A percentile compares a stretch with the other conserved stretches of the same genome.
These are phyloP conservation scores for Adelphocoris suturalis DNA, from an alignment of 2,888 invertebrate genomes.

Conservation along the genomic window DNA sequence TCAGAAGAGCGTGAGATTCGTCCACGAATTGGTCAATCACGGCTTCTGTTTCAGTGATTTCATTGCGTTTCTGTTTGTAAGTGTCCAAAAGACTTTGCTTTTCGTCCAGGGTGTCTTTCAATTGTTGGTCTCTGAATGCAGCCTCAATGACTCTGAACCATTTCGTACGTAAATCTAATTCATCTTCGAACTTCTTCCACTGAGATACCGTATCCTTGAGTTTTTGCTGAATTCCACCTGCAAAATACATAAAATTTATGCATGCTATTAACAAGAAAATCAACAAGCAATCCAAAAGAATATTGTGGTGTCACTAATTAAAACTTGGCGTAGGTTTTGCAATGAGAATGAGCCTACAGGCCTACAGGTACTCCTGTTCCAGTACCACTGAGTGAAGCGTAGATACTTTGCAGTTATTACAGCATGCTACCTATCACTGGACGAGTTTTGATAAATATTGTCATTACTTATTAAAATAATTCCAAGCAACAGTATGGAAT, in stretches of 20 bases:
- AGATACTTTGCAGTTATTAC: no score
- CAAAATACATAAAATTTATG: slow-evolving; percentile 45
- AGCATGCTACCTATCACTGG: no score
- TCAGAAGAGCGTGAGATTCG: slow-evolving; percentile 91
- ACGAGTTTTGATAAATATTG: no score
- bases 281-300: no score
- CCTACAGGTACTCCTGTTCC: no score
- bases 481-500: no score
- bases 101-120: slow-evolving; percentile 89
- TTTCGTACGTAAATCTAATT: slow-evolving; percentile 88
- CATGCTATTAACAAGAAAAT: no score
- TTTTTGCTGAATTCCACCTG: slow-evolving; percentile 85
- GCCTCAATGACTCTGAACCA: slow-evolving; percentile 93
- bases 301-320: no score
- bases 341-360: no score
- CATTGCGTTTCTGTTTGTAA: slow-evolving; percentile 87
- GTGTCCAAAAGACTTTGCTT: slow-evolving; percentile 87
- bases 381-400: no score
- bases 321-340: no score
- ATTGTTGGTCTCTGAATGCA: slow-evolving; percentile 90
- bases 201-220: slow-evolving; percentile 86
- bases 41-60: slow-evolving; percentile 89
- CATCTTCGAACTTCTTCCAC: slow-evolving; percentile 93
- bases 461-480: no score
- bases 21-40: slow-evolving; percentile 94